Percentiles rank a stretch among this genome's conserved stretches.
Evolutionary conservation across 2,888 invertebrate species (phyloP).

Genomic region (Platycheirus rosarum): DNA sequence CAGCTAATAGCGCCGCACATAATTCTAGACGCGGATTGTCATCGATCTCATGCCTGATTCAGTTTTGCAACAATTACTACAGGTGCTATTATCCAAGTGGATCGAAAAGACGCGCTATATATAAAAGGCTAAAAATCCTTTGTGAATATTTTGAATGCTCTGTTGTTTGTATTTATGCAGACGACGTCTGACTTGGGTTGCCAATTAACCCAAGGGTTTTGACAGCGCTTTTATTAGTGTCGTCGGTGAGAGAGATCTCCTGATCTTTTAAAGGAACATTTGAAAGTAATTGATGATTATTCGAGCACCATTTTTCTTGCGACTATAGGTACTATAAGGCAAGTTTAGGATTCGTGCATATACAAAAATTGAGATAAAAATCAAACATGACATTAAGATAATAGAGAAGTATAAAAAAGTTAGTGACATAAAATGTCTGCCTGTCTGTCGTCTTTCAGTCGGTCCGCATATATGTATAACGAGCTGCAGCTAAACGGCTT

Average conservation of each 20-base stretch:
- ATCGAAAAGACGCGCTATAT: constrained; percentile 36
- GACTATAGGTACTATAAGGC: constrained; percentile 41
- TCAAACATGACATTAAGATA: too few species aligned
- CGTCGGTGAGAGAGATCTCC: constrained; percentile 16
- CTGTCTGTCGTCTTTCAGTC: too few species aligned
- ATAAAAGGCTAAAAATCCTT: constrained; percentile 23
- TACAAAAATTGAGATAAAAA: too few species aligned
- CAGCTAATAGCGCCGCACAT: too few species aligned
- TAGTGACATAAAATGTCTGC: too few species aligned
- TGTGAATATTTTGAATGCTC: constrained; percentile 6
- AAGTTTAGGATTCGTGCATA: too few species aligned
- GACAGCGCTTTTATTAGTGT: constrained; percentile 1
- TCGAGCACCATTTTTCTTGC: constrained; percentile 44
- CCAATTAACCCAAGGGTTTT: constrained; percentile 54
- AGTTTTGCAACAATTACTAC: too few species aligned
- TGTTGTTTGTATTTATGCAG: constrained; percentile 32
- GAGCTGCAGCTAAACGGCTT: too few species aligned
- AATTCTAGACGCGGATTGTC: too few species aligned
- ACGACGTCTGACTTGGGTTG: constrained; percentile 43
- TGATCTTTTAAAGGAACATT: constrained; percentile 28
- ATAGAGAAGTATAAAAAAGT: too few species aligned
- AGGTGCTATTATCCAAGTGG: constrained; percentile 22
- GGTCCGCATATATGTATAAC: too few species aligned
- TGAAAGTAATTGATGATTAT: constrained; percentile 22
- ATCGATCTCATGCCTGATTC: too few species aligned